Percentiles rank a stretch among this genome's conserved stretches.
Conservation (phyloP, 64 coral and sea anemone genomes). For the Actinia equina region DNA sequence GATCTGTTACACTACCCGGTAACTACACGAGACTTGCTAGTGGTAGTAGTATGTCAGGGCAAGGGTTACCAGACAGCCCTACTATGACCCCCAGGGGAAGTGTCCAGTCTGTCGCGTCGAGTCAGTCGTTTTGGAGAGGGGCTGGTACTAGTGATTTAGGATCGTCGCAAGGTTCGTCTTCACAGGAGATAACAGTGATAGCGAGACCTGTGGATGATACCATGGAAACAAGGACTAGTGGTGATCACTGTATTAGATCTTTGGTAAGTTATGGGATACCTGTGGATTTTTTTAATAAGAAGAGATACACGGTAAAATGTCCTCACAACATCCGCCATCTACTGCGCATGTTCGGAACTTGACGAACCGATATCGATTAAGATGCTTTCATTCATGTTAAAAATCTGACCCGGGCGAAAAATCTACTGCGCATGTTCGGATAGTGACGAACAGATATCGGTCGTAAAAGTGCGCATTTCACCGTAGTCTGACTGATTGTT, state of each 20-base stretch:
- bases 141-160: slow-evolving; percentile 84
- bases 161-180: slow-evolving; percentile 63
- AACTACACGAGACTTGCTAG: slow-evolving; percentile 23
- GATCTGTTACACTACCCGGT: slow-evolving; percentile 28
- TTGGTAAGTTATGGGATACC: slow-evolving; percentile 56
- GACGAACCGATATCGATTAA: no score
- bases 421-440: no score
- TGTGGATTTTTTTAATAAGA: no score
- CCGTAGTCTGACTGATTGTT: neutral
- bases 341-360: no score
- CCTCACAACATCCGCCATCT: no score
- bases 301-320: no score
- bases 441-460: no score
- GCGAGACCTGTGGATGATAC: slow-evolving; percentile 60
- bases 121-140: slow-evolving; percentile 68
- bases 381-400: no score
- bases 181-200: slow-evolving; percentile 74
- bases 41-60: slow-evolving; percentile 12
- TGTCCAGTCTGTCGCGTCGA: slow-evolving; percentile 61
- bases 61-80: slow-evolving; percentile 22
- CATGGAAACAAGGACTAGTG: slow-evolving; percentile 36
- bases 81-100: slow-evolving; percentile 61
- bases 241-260: slow-evolving; percentile 72
- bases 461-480: neutral
- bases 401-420: no score